These are phyloP conservation scores for Athalia circularis DNA, from an alignment of 2,888 invertebrate species.

Conservation along the genomic window DNA sequence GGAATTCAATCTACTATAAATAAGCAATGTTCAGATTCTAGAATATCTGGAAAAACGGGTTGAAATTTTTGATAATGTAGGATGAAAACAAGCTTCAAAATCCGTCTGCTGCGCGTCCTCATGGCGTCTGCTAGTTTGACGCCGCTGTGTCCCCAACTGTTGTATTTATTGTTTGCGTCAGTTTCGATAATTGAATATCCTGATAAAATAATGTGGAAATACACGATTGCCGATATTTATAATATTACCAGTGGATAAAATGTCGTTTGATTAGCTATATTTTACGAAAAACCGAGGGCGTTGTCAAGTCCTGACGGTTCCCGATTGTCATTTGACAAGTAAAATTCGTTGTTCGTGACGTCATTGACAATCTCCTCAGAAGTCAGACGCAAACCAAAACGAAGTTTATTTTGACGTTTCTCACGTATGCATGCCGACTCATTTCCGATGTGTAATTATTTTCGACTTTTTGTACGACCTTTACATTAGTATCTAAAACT, in stretches of 20 bases:
- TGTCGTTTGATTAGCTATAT: slow-evolving; percentile 46
- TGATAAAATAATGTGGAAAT: not conserved
- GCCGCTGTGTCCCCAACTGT: slow-evolving; percentile 55
- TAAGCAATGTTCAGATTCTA: not conserved
- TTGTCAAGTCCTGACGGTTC: slow-evolving; percentile 48
- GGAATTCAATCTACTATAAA: not conserved
- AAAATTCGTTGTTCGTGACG: slow-evolving; percentile 34
- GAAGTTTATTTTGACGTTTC: slow-evolving; percentile 34
- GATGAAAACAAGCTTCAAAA: slow-evolving; percentile 58
- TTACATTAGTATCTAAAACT: not conserved
- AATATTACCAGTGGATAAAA: not conserved
- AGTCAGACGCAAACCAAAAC: not conserved
- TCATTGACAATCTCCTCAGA: not conserved
- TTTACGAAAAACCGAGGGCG: slow-evolving; percentile 47
- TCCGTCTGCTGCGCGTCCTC: slow-evolving; percentile 73
- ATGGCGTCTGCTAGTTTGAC: slow-evolving; percentile 74
- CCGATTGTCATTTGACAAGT: slow-evolving; percentile 46
- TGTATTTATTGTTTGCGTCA: slow-evolving; percentile 1
- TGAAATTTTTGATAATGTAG: slow-evolving; percentile 27
- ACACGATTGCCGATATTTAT: not conserved
- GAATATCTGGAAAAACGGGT: slow-evolving; percentile 1
- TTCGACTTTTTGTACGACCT: not conserved
- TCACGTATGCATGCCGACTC: not conserved
- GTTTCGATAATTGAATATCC: not conserved
- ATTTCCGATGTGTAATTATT: slow-evolving; percentile 1